Conservation (phyloP, 92 coral and sea anemone species). For the Umimayanthus chanpuru region DNA sequence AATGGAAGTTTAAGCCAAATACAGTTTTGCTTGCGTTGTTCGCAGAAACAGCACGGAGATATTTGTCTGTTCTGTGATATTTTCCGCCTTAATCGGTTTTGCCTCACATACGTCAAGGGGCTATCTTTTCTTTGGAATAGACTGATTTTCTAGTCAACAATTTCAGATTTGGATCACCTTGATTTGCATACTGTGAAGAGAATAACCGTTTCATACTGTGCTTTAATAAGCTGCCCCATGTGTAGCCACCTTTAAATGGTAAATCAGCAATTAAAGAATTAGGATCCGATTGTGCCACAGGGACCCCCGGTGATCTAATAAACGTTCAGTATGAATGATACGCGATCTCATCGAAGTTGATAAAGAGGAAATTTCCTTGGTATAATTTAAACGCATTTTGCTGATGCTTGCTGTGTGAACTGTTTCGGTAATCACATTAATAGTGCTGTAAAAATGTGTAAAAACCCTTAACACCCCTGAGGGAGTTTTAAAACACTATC, state of each 20-base stretch:
- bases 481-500: neutral
- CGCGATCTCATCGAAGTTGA: neutral
- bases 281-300: neutral
- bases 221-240: constrained; percentile 28
- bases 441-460: neutral
- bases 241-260: neutral
- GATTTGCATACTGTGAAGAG: neutral
- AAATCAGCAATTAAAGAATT: constrained; percentile 9
- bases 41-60: neutral
- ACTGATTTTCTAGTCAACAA: neutral
- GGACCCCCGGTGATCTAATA: neutral
- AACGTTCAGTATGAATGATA: neutral
- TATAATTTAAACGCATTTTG: neutral
- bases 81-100: neutral
- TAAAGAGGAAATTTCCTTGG: neutral
- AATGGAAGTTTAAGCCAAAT: constrained; percentile 11
- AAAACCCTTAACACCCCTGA: neutral
- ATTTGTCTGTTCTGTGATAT: neutral
- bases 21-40: neutral
- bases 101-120: neutral
- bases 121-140: neutral
- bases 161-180: neutral
- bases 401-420: neutral
- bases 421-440: neutral
- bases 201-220: neutral